Evolutionary conservation across 2,113 vertebrate species (phyloP), one percentile per base, ranked within the genome.

Genomic region (Ictidomys tridecemlineatus): DNA sequence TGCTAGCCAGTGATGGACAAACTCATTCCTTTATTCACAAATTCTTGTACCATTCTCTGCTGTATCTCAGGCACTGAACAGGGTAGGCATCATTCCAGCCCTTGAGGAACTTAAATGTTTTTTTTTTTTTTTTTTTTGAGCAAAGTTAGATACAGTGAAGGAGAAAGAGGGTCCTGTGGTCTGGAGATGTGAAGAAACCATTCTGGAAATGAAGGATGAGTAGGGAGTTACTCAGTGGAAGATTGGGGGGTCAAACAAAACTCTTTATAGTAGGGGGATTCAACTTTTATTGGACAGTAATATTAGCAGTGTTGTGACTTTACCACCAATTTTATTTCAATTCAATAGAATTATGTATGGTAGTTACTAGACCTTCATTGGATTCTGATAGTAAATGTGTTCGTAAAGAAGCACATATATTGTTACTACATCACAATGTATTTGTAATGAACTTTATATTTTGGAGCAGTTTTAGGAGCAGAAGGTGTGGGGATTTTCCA

Each of bases 401-500:
- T 86, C 28, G 22, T 80, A 39, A 84, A 96, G 80, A 70, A 56
- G 32, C 70, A n/a, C 12, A 12, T 70, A 42, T 82, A 34, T 93
- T 89, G 45, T 76, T 74, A 16, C 17, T 77, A 39, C 2, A 82
- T n/a, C 37, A n/a, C 39, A 42, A 58, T 69, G 5, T 39, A 39
- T 76, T 70, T 87, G 90, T 51, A 11, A 30, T 48, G 53, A 34
- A 26, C 7, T 78, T 56, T 45, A n/a, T 37, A 90, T 65, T 76
- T 74, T 13, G 65, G 56, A 86, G 53, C 28, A 42, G 79, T 51
- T 92, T 87, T 84, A 95, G 45, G 34, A 96, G 26, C 39, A 79
- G 61, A 61, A 91, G 42, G 39, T 42, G 11, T 8, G 45, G 34
- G 51, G 26, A 61, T 17, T 77, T 95, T 39, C 73, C 28, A 3